Evolutionary conservation across 1,140 invertebrate genomes (phyloP), one percentile per base, ranked within the genome.

Genomic region (Habropoda laboriosa): DNA sequence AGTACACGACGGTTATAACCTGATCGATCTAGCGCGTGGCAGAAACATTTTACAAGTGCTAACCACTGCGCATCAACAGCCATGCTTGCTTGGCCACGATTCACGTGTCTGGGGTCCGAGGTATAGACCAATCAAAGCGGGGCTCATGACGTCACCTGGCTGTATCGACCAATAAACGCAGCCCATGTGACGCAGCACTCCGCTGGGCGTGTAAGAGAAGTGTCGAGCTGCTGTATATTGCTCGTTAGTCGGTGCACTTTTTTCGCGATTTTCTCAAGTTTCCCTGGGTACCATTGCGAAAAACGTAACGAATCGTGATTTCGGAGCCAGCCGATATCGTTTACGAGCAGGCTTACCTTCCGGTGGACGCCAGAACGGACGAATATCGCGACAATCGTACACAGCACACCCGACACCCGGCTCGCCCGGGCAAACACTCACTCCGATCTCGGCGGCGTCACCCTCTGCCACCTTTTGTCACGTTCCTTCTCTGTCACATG

Each of bases 1-100:
- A 67, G 67, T 76, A 81, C 76, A 79, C 83, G 71, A 72, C 80
- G 81, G 86, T 91, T 92, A 91, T 90, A 91, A 92, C 90, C 88
- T 90, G 90, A 92, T 92, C 91, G 92, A 92, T 92, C 90, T 91
- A 89, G 90, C 91, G 92, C 91, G 91, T 92, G 90, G 90, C 90
- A 91, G 90, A 89, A 89, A 92, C 91, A 92, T 92, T 91, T 92
- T 91, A 88, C 89, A 91, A 90, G 90, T 89, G 89, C 88, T 89
- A 91, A 92, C 91, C 92, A 93, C 91, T 92, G 92, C 92, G 92
- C 92, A 93, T 91, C 91, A 91, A 92, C 91, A 90, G 91, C 92
- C 92, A 93, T 92, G 92, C 92, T 91, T 91, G 89, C 89, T 90
- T 88, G 90, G 89, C 89, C 91, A 89, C 90, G 88, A 92, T 92